phyloP scores from a whole-genome alignment of 2,113 vertebrate genomes.

The Dicentrarchus labrax region DNA sequence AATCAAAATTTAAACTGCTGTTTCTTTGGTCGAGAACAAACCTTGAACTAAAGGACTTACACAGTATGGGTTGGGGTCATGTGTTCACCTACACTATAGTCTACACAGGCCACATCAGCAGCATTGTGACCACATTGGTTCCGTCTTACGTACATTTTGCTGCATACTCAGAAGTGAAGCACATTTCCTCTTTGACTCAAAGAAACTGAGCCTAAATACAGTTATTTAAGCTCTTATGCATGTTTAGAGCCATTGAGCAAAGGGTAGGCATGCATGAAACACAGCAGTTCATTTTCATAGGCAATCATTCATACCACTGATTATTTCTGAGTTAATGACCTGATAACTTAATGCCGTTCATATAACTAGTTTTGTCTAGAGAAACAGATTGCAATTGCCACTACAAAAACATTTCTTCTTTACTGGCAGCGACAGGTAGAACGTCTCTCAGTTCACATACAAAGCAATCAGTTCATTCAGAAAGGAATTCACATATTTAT shows the following conservation, averaged over 20 bases:
- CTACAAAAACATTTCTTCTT: background rate
- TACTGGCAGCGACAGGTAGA: background rate
- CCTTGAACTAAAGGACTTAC: background rate
- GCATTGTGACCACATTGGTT: background rate
- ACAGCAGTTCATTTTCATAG: background rate
- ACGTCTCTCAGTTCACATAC: background rate
- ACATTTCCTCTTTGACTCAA: constrained; percentile 10
- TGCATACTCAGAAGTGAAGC: background rate
- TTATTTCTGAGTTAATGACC: background rate
- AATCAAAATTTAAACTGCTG: background rate
- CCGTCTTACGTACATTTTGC: background rate
- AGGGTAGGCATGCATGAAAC: background rate
- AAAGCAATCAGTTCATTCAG: background rate
- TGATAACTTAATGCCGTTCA: background rate
- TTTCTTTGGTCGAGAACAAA: background rate
- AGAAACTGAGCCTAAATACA: no score
- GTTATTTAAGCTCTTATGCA: background rate
- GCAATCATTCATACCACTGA: background rate
- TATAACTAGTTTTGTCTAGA: background rate
- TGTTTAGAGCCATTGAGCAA: background rate
- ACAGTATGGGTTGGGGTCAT: no score
- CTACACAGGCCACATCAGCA: background rate
- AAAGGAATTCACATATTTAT: background rate
- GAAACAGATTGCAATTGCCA: background rate
- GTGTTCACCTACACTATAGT: background rate